Evolutionary conservation across 2,888 invertebrate species (phyloP).

Genomic region (Agrilus cyanescens): DNA sequence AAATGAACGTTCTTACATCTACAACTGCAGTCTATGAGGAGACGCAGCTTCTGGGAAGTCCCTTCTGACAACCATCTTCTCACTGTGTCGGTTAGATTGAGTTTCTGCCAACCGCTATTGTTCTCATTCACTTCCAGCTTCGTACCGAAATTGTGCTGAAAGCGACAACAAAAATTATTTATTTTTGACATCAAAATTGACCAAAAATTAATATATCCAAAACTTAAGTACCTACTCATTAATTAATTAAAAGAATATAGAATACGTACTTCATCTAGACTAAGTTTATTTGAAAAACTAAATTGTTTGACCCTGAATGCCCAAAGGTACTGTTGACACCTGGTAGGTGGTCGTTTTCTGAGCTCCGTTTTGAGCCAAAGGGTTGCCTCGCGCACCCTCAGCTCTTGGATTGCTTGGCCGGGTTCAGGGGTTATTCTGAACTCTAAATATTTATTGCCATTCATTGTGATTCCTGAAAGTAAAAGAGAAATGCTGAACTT

Average conservation of each 20-base stretch:
- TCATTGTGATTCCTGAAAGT: conserved; percentile 63
- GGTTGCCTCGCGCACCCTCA: conserved; percentile 65
- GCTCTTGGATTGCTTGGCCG: conserved; percentile 41
- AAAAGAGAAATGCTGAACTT: conserved; percentile 1
- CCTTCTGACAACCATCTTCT: conserved; percentile 53
- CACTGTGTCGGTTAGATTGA: conserved; percentile 71
- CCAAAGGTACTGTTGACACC: conserved; percentile 11
- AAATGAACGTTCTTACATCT: conserved; percentile 64
- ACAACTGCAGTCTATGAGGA: conserved; percentile 77
- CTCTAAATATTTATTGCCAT: conserved; percentile 75
- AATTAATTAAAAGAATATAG: conserved; percentile 11
- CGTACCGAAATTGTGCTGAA: conserved; percentile 46
- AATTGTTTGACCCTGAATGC: conserved; percentile 35
- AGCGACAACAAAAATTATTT: conserved; percentile 13
- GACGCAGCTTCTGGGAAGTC: conserved; percentile 49
- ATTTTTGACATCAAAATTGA: conserved; percentile 6
- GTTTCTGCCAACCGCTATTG: conserved; percentile 73
- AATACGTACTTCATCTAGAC: conserved; percentile 43
- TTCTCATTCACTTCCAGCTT: conserved; percentile 44
- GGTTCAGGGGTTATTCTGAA: conserved; percentile 60
- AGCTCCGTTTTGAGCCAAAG: conserved; percentile 62
- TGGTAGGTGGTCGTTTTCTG: conserved; percentile 25
- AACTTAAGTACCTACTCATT: background rate
- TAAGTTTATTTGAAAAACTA: conserved; percentile 20
- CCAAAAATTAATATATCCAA: background rate